Conservation (phyloP, 2,113 vertebrate genomes). For the Gadus macrocephalus region DNA sequence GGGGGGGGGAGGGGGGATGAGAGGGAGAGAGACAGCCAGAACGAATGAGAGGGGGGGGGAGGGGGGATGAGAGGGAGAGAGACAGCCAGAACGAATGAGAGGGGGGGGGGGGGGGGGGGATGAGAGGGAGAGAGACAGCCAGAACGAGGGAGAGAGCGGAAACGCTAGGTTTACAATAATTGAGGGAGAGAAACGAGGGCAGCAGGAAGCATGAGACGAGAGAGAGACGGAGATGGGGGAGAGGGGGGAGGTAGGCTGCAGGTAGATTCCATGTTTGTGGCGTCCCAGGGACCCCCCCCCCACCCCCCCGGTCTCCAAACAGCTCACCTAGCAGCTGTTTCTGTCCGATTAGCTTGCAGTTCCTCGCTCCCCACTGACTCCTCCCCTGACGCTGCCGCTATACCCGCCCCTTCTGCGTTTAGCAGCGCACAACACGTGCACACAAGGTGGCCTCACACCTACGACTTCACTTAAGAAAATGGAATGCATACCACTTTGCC, state of each 20-base stretch:
- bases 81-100: no score
- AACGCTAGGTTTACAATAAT: no score
- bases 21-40: no score
- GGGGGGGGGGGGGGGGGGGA: no score
- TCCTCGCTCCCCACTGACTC: conserved; percentile 8
- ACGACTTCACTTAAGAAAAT: conserved; percentile 18
- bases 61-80: no score
- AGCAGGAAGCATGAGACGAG: not conserved
- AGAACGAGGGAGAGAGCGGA: no score
- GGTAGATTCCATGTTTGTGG: conserved; percentile 41
- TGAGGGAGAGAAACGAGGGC: not conserved
- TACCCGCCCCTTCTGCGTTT: conserved; percentile 15
- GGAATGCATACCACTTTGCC: conserved; percentile 13
- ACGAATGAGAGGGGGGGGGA: no score
- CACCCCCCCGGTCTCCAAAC: conserved; percentile 18
- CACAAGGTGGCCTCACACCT: conserved; percentile 1
- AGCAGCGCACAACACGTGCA: conserved; percentile 16
- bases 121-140: no score
- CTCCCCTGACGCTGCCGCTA: not conserved
- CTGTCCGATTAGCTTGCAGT: conserved; percentile 19
- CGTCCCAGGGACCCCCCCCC: conserved; percentile 13
- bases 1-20: no score
- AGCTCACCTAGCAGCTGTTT: conserved; percentile 31
- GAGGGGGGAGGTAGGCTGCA: conserved; percentile 19
- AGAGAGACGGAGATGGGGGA: not conserved